These are phyloP conservation scores for Vidua macroura DNA, from an alignment of 2,113 vertebrate genomes.

Conservation along the genomic window DNA sequence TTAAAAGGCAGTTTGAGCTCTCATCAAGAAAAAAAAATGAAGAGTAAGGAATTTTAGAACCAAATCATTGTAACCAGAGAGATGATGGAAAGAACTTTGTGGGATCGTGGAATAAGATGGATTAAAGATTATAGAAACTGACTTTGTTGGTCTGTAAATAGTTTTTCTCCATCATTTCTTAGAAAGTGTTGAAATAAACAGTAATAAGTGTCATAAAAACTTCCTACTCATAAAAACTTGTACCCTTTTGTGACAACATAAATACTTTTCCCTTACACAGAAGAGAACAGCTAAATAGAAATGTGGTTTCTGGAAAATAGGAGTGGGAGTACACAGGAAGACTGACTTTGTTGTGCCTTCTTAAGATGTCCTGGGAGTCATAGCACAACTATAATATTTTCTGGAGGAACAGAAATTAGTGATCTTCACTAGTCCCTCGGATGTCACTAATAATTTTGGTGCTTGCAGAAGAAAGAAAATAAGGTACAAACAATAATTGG, in stretches of 20 bases:
- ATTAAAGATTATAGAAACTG: neutral
- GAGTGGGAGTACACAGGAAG: neutral
- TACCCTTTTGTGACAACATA: neutral
- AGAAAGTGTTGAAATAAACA: neutral
- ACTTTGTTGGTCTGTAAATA: neutral
- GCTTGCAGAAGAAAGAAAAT: neutral
- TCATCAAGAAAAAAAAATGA: neutral
- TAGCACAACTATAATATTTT: neutral
- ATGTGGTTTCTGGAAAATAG: neutral
- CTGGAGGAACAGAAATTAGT: neutral
- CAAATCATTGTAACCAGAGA: neutral
- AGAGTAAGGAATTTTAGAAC: neutral
- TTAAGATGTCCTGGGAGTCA: neutral
- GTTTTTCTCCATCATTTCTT: neutral
- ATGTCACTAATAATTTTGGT: neutral
- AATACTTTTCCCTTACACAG: neutral
- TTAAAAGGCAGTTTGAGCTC: neutral
- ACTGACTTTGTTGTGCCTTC: neutral
- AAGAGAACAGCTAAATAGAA: neutral
- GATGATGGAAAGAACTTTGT: neutral
- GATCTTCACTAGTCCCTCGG: neutral
- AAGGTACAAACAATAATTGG: neutral
- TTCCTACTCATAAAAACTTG: neutral
- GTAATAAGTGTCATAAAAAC: neutral
- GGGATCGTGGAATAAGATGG: neutral